Evolutionary conservation across 2,888 invertebrate genomes (phyloP).

Genomic region (Amiota communis): DNA sequence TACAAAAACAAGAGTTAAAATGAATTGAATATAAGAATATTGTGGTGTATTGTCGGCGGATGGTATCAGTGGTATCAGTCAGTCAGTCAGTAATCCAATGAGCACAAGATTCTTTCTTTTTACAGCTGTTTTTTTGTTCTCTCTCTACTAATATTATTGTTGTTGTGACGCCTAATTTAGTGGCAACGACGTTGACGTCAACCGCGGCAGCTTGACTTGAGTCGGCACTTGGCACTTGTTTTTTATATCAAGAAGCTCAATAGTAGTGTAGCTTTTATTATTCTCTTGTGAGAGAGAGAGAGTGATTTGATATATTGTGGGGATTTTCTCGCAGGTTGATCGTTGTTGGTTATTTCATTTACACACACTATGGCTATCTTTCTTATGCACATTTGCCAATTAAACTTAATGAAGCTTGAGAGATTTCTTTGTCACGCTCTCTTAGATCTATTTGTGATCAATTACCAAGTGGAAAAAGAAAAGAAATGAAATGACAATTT

Average conservation of each 20-base stretch:
- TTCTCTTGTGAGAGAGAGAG: conserved; percentile 5
- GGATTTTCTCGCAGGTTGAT: no score
- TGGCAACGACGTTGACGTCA: conserved; percentile 16
- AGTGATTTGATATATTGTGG: conserved; percentile 35
- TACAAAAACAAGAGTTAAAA: no score
- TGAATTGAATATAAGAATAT: no score
- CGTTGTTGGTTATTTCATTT: conserved; percentile 39
- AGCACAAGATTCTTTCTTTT: no score
- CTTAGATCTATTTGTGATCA: background rate
- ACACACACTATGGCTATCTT: conserved; percentile 40
- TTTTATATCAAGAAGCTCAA: conserved; percentile 27
- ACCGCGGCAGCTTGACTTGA: conserved; percentile 33
- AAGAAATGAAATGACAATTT: no score
- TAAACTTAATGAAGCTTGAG: background rate
- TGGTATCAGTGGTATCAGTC: no score
- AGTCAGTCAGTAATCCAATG: no score
- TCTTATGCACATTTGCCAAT: conserved; percentile 42
- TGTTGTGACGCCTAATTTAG: background rate
- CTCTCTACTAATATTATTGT: no score
- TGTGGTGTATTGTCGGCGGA: no score
- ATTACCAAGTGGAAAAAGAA: conserved; percentile 27
- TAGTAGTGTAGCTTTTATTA: conserved; percentile 15
- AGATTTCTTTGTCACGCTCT: background rate
- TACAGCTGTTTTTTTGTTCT: no score
- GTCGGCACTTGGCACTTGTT: conserved; percentile 37